These are phyloP conservation scores for Chlorops oryzae DNA, from an alignment of 1,140 invertebrate genomes.

Conservation along the genomic window DNA sequence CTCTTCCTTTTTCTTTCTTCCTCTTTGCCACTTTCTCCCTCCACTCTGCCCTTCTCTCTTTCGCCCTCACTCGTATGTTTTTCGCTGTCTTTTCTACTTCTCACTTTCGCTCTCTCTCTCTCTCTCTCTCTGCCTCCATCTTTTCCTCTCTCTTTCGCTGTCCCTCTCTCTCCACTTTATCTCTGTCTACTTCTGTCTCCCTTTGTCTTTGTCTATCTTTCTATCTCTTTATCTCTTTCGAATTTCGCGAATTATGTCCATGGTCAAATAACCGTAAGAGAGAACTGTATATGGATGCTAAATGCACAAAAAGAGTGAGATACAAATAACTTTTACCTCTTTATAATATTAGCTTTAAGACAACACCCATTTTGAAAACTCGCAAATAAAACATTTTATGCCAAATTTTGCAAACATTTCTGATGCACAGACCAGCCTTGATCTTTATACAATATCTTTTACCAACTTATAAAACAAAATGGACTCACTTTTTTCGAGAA, in stretches of 20 bases:
- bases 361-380: too few species aligned
- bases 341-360: too few species aligned
- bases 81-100: not conserved
- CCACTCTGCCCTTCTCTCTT: not conserved
- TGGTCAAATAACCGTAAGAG: not conserved
- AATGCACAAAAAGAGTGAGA: not conserved
- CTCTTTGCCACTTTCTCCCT: not conserved
- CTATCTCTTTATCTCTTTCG: too few species aligned
- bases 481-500: too few species aligned
- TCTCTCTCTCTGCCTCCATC: not conserved
- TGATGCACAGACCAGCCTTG: too few species aligned
- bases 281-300: not conserved
- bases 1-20: not conserved
- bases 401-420: too few species aligned
- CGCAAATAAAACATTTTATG: too few species aligned
- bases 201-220: too few species aligned
- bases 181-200: not conserved
- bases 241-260: not conserved
- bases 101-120: not conserved
- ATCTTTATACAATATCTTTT: too few species aligned
- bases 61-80: not conserved
- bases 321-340: too few species aligned
- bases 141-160: not conserved
- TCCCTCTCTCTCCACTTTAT: not conserved
- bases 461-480: too few species aligned